Conservation (phyloP, 2,888 invertebrate species). For the Andrena trimmerana region DNA sequence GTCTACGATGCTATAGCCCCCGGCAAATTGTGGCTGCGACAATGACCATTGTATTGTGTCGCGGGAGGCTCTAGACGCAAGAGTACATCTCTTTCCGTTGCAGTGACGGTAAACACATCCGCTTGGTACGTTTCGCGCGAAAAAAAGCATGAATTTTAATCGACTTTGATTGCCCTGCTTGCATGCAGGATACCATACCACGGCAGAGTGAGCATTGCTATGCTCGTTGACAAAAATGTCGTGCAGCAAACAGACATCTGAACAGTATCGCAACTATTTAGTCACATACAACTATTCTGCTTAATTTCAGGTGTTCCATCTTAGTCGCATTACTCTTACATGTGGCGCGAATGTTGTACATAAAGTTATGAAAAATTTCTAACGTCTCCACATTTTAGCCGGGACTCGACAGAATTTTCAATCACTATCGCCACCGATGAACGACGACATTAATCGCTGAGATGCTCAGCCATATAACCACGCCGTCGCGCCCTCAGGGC, state of each 20-base stretch:
- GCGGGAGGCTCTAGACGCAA: conserved; percentile 35
- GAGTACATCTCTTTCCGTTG: conserved; percentile 25
- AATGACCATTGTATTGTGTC: conserved; percentile 72
- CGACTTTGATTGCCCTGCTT: conserved; percentile 3
- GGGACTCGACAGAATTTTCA: conserved; percentile 20
- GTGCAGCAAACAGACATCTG: too few species aligned
- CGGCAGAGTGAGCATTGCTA: neutral
- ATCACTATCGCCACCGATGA: conserved; percentile 34
- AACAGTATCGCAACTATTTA: too few species aligned
- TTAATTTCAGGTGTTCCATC: neutral
- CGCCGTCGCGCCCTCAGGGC: neutral
- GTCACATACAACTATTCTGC: too few species aligned
- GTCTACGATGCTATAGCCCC: conserved; percentile 34
- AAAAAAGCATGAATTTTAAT: conserved; percentile 18
- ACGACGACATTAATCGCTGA: conserved; percentile 52
- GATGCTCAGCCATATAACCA: neutral
- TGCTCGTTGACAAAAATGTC: too few species aligned
- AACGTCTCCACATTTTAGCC: neutral
- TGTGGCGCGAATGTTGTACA: neutral
- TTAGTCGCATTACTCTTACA: neutral
- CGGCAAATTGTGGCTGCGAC: conserved; percentile 60
- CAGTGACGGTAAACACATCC: conserved; percentile 10
- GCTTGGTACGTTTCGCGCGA: conserved; percentile 3
- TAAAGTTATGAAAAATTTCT: neutral
- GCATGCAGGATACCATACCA: neutral